These are phyloP conservation scores for Centropyge bicolor DNA, from an alignment of 2,797 vertebrate species.

Conservation along the genomic window DNA sequence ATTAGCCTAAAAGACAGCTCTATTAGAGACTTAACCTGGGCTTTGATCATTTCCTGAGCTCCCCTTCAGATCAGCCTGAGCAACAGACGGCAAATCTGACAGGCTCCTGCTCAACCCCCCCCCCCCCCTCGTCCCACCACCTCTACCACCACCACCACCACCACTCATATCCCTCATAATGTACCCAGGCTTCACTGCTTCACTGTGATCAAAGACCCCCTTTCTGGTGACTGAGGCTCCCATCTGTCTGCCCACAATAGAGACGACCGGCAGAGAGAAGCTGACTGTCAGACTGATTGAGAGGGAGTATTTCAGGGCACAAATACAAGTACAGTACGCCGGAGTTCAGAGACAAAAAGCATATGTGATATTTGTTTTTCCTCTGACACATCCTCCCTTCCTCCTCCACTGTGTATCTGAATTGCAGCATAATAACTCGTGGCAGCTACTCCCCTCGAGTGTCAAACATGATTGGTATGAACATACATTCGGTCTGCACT, in stretches of 20 bases:
- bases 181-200: conserved; percentile 73
- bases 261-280: conserved; percentile 37
- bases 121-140: background rate
- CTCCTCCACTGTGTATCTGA: conserved; percentile 28
- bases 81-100: conserved; percentile 85
- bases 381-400: conserved; percentile 47
- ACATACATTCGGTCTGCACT: conserved; percentile 28
- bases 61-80: conserved; percentile 73
- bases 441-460: conserved; percentile 44
- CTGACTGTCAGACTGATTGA: conserved; percentile 64
- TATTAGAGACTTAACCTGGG: conserved; percentile 87
- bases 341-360: conserved; percentile 52
- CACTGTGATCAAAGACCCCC: conserved; percentile 82
- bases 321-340: conserved; percentile 48
- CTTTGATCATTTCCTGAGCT: conserved; percentile 87
- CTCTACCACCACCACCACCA: background rate
- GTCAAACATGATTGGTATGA: conserved; percentile 44
- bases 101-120: conserved; percentile 65
- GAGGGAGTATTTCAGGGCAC: conserved; percentile 45
- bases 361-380: conserved; percentile 55
- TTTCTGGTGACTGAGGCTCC: conserved; percentile 69
- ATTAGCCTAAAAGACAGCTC: conserved; percentile 86
- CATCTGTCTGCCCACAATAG: conserved; percentile 64
- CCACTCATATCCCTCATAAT: conserved; percentile 62
- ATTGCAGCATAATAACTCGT: conserved; percentile 48